These are phyloP conservation scores for Pantala flavescens DNA, from an alignment of 1,140 invertebrate genomes.

Conservation along the genomic window DNA sequence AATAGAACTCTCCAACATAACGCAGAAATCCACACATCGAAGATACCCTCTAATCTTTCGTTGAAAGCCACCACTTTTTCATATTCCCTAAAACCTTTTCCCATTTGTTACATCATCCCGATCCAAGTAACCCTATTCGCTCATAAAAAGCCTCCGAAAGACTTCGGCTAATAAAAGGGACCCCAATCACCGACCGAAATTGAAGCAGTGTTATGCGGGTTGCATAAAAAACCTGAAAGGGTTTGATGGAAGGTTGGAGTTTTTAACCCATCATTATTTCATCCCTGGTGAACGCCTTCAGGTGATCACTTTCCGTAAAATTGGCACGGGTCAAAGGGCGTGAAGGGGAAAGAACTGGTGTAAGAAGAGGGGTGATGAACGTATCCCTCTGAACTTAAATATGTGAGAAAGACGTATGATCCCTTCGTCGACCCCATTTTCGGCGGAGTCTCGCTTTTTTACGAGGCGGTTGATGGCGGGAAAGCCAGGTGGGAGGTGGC, in stretches of 20 bases:
- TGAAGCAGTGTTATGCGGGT: neutral
- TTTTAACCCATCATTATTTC: neutral
- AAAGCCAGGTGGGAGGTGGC: neutral
- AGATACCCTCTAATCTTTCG: too few species aligned
- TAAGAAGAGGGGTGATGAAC: neutral
- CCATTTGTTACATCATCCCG: too few species aligned
- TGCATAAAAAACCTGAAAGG: neutral
- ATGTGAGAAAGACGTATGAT: neutral
- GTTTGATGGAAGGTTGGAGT: neutral
- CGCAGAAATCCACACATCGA: too few species aligned
- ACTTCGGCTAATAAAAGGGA: too few species aligned
- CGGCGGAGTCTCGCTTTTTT: neutral
- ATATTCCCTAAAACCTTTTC: too few species aligned
- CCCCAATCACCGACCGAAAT: neutral
- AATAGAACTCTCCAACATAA: too few species aligned
- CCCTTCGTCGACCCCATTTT: neutral
- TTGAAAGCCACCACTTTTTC: too few species aligned
- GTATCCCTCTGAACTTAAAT: neutral
- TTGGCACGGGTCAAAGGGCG: neutral
- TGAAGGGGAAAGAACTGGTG: neutral
- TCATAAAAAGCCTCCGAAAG: too few species aligned
- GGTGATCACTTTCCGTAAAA: neutral
- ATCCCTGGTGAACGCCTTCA: neutral
- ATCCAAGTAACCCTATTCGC: too few species aligned
- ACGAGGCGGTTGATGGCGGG: neutral